Evolutionary conservation across 2,113 vertebrate genomes (phyloP).

Genomic region (Poecilia latipinna): DNA sequence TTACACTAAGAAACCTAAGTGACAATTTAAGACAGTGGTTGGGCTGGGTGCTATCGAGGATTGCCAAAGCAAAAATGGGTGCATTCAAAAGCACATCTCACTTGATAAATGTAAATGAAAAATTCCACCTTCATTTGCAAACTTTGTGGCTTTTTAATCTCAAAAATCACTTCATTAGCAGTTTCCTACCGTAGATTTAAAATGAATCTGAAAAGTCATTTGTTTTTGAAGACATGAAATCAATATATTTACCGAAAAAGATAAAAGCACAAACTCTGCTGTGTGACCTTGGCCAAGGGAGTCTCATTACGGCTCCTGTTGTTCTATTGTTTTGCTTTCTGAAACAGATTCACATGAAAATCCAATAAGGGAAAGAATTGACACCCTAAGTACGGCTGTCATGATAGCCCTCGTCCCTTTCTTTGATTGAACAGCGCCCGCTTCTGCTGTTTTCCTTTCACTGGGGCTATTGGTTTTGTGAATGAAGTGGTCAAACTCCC

Average conservation of each 20-base stretch:
- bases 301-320: background rate
- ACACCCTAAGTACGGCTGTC: slow-evolving; percentile 28
- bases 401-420: slow-evolving; percentile 29
- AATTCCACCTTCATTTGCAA: background rate
- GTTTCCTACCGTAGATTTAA: background rate
- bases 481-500: slow-evolving; percentile 76
- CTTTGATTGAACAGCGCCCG: slow-evolving; percentile 46
- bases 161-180: background rate
- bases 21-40: too few relatives aligned
- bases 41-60: background rate
- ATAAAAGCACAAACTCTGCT: background rate
- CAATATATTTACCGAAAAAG: background rate
- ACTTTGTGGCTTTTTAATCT: background rate
- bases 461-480: slow-evolving; percentile 76
- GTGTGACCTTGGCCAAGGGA: background rate
- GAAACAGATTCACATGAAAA: slow-evolving; percentile 14
- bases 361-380: slow-evolving; percentile 27
- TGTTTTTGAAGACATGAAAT: background rate
- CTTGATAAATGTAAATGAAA: background rate
- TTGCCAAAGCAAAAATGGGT: background rate
- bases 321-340: background rate
- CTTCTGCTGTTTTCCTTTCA: slow-evolving; percentile 56
- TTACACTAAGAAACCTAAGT: too few relatives aligned
- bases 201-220: background rate
- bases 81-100: background rate